Conservation (phyloP, 1,140 invertebrate species). For the Helicoverpa armigera region DNA sequence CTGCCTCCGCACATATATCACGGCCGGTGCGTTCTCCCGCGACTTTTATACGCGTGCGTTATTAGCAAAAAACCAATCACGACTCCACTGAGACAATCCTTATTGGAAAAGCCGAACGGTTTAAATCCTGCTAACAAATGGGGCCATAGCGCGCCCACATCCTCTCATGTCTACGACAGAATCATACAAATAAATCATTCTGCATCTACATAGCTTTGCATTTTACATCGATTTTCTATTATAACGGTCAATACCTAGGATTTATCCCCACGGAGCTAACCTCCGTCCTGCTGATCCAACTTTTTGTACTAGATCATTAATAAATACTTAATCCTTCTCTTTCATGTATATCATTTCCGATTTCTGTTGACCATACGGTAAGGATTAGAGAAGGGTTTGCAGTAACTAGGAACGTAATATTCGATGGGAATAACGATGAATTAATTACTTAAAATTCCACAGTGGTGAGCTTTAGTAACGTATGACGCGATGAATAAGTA, state of each 20-base stretch:
- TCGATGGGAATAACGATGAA: not conserved
- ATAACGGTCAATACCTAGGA: not conserved
- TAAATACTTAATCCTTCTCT: not conserved
- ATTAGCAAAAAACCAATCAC: slow-evolving; percentile 47
- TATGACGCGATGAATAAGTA: slow-evolving; percentile 26
- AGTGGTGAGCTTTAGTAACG: not conserved
- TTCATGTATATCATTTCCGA: not conserved
- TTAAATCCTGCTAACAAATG: slow-evolving; percentile 42
- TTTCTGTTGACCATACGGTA: not conserved
- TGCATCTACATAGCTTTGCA: not conserved
- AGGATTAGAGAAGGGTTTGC: not conserved
- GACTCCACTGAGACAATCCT: slow-evolving; percentile 34
- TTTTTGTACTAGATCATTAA: not conserved
- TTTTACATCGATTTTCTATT: slow-evolving; percentile 13
- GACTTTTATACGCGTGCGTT: slow-evolving; percentile 48
- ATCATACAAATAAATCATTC: slow-evolving; percentile 13
- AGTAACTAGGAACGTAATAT: not conserved
- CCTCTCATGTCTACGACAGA: not conserved
- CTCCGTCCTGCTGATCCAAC: slow-evolving; percentile 3
- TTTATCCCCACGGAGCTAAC: not conserved
- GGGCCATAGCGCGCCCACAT: not conserved
- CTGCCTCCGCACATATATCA: slow-evolving; percentile 40
- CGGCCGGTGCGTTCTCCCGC: slow-evolving; percentile 33
- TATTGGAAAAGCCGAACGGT: slow-evolving; percentile 40
- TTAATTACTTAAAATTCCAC: slow-evolving; percentile 9